Base-by-base conservation (phyloP, 1,140 invertebrate genomes). In the Aphis craccivora region DNA sequence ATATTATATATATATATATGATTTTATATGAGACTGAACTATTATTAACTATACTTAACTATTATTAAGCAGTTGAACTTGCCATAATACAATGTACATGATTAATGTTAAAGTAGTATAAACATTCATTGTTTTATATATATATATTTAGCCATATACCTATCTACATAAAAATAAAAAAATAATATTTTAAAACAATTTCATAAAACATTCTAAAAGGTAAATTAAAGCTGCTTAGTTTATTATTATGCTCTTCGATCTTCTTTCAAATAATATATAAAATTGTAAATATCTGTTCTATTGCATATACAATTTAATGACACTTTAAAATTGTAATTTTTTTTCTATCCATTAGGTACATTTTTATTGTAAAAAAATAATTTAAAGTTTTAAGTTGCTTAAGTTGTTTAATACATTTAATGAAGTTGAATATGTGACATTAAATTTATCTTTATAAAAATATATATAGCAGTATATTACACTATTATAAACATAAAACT, bases 371-470 rank as follows among this genome's bases (percentile, higher is more conserved):
- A 14, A 18, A 76, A 76, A 76, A n/a, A n/a, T n/a, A 4, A 67
- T 67, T 67, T 67, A 67, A 35, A 6, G 14, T n/a, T 76, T 3
- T 25, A n/a, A 51, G 48, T 51, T 51, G 14, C 48, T 30, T 67
- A 67, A 18, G 60, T 20, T 76, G 60, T 35, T 76, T 76, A 18
- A n/a, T 76, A 76, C 18, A 76, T 76, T 5, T 18, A 76, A 76
- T 18, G 11, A 18, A 76, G 30, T 76, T 76, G 30, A 76, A 35
- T 35, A 35, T 76, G 60, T 76, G 60, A 76, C 60, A n/a, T n/a
- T 76, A 18, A n/a, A n/a, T 76, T 76, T 76, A 76, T 76, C n/a
- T 76, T 76, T n/a, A 76, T 76, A 76, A 76, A 76, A 60, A 76
- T n/a, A 76, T 76, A 76, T 76, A 3, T n/a, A n/a, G 30, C 60